phyloP scores from a whole-genome alignment of 2,888 invertebrate genomes.

The Tenthredo mesomela region DNA sequence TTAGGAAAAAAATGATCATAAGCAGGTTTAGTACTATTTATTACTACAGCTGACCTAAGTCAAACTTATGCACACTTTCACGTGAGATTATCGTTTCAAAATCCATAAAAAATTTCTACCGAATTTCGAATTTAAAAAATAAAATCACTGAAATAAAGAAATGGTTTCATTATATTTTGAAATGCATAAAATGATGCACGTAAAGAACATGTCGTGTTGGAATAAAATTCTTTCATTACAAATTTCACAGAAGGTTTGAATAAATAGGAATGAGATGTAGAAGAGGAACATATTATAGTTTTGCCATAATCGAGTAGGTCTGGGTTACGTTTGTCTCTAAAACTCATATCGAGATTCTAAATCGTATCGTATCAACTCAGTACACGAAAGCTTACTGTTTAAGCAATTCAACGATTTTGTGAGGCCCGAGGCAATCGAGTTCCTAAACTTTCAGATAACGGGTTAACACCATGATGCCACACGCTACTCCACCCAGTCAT shows the following conservation, averaged over 20 bases:
- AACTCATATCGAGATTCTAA: conserved; percentile 24
- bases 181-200: not conserved
- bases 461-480: conserved; percentile 37
- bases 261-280: not conserved
- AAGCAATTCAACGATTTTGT: conserved; percentile 42
- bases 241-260: not conserved
- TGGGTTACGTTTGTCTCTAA: not conserved
- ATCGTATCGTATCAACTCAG: conserved; percentile 19
- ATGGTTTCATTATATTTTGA: not conserved
- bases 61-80: not conserved
- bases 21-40: not conserved
- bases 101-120: not conserved
- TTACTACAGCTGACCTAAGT: not conserved
- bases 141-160: not conserved
- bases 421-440: conserved; percentile 34
- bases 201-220: not conserved
- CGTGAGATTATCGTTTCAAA: not conserved
- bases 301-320: not conserved
- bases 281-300: not conserved
- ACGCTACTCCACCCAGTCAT: conserved; percentile 33
- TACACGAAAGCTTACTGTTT: conserved; percentile 30
- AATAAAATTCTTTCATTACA: not conserved
- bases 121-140: not conserved
- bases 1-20: conserved; percentile 16
- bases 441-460: conserved; percentile 46